Base-by-base conservation (phyloP, 2,888 invertebrate genomes). In the Tetragonula carbonaria region DNA sequence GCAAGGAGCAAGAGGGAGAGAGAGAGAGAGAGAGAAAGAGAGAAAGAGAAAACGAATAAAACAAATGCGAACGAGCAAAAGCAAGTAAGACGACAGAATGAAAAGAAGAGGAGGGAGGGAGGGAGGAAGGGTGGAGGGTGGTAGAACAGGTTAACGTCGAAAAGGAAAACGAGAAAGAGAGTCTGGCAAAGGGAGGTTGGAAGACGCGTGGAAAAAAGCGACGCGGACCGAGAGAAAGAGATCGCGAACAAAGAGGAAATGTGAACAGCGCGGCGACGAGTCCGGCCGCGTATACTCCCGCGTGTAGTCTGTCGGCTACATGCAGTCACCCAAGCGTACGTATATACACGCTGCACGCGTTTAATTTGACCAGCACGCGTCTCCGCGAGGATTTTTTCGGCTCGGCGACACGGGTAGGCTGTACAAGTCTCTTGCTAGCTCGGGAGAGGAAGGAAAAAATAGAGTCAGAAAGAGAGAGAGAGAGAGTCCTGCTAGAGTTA, bases 331-430 rank as follows among this genome's bases (percentile, higher is more conserved):
- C 16, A 51, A 50, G 45, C 51, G 70, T 67, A 57, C 62, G 16
- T 28, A 23, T 53, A 23, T 45, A 33, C 45, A 28, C 45, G 50
- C 28, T 53, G 62, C 63, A 45, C 63, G 59, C 21, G 72, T 76
- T 83, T 83, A 85, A 85, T 85, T 76, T 65, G 85, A 70, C 73
- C 83, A 70, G 82, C 71, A 63, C 65, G 75, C 62, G 57, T 74
- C 28, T 74, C 33, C n/a, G 63, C 51, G 63, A 21, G 63, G 63
- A 74, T 62, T 74, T 74, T 72, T 74, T 74, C 73, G 62, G 33
- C 59, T 53, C 57, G 80, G 68, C 62, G 73, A 33, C 57, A 59
- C n/a, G 5, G n/a, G 14, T 1, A n/a, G n/a, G 14, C 14, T 59
- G n/a, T n/a, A 5, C n/a, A n/a, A 57, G n/a, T n/a, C n/a, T 23